Conservation (phyloP, 2,797 vertebrate genomes). For the Ctenosaura bakeri region DNA sequence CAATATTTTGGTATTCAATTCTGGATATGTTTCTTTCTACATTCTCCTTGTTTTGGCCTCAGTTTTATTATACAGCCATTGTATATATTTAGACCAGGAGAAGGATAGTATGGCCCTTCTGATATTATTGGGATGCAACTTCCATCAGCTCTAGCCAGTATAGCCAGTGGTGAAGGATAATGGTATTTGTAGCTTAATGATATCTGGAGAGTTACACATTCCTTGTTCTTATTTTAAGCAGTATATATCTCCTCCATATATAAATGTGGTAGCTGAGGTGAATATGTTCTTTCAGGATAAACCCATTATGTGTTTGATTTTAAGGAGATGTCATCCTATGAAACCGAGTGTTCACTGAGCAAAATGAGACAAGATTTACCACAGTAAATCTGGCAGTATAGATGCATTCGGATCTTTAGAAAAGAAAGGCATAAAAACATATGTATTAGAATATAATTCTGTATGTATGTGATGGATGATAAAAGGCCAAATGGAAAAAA, state of each 20-base stretch:
- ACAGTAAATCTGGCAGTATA: background rate
- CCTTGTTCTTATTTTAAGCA: too few relatives aligned
- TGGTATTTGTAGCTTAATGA: background rate
- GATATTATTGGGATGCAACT: too few relatives aligned
- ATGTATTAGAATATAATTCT: background rate
- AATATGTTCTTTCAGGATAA: background rate
- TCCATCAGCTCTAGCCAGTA: background rate
- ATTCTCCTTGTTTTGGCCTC: background rate
- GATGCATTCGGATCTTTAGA: background rate
- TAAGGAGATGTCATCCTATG: background rate
- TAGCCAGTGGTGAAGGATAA: background rate
- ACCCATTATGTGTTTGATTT: background rate
- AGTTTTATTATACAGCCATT: background rate
- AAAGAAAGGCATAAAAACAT: background rate
- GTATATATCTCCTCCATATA: background rate
- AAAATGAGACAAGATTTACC: background rate
- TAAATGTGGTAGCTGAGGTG: background rate
- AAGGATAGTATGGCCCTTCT: too few relatives aligned
- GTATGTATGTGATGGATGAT: background rate
- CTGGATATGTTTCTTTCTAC: background rate
- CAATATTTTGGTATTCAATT: background rate
- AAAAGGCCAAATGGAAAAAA: background rate
- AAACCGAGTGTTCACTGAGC: background rate
- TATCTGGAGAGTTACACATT: background rate
- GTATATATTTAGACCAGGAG: too few relatives aligned